Percentiles rank a stretch among this genome's conserved stretches.
phyloP scores from a whole-genome alignment of 1,140 invertebrate species.

The Drosophila seguyi region DNA sequence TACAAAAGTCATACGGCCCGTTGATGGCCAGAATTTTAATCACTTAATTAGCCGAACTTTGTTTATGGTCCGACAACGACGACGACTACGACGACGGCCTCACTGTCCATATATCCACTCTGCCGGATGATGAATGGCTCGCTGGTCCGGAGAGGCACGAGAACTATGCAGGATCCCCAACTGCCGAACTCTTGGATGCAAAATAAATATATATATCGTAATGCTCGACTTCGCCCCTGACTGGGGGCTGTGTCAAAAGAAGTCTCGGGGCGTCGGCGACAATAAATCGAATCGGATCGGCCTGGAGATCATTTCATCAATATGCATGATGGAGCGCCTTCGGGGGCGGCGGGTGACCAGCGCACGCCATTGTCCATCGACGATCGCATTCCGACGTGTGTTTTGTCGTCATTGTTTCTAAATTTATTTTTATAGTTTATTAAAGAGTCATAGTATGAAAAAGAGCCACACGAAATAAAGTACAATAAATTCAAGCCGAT shows the following conservation, averaged over 20 bases:
- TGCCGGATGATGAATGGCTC: constrained; percentile 64
- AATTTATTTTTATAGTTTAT: constrained; percentile 84
- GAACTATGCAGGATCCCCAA: constrained; percentile 59
- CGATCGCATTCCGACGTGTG: constrained; percentile 77
- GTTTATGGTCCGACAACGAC: constrained; percentile 61
- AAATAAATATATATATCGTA: constrained; percentile 47
- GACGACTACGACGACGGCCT: constrained; percentile 32
- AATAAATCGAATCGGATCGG: constrained; percentile 32
- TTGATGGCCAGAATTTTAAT: constrained; percentile 77
- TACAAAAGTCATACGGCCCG: constrained; percentile 77
- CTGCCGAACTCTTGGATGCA: constrained; percentile 37
- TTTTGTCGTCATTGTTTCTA: constrained; percentile 82
- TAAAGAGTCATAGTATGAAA: constrained; percentile 71
- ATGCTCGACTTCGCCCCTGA: constrained; percentile 37
- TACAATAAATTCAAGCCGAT: constrained; percentile 20
- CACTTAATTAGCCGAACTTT: constrained; percentile 77
- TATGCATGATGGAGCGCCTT: constrained; percentile 71
- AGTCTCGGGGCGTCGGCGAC: constrained; percentile 35
- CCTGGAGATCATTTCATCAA: constrained; percentile 60
- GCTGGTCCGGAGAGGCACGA: constrained; percentile 28
- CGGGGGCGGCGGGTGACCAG: constrained; percentile 32
- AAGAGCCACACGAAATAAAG: constrained; percentile 44
- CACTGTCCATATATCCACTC: constrained; percentile 34
- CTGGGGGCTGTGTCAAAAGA: constrained; percentile 41
- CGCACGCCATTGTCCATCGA: constrained; percentile 73